phyloP scores from a whole-genome alignment of 2,888 invertebrate species.

The Gymnocheta viridis region DNA sequence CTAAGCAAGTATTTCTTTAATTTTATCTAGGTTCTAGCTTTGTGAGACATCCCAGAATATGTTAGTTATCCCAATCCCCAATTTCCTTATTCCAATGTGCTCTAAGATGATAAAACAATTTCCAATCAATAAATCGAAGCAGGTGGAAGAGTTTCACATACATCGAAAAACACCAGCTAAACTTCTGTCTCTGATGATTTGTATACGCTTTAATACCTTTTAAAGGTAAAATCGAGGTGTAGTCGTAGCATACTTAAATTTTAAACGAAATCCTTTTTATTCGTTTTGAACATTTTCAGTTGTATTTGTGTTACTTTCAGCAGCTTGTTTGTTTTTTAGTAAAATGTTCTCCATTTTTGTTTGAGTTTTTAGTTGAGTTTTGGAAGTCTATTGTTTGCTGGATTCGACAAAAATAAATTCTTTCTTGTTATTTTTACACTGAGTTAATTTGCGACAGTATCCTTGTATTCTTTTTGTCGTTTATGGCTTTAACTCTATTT shows the following conservation, averaged over 20 bases:
- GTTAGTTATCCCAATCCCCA: too few species aligned
- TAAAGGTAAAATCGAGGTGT: neutral
- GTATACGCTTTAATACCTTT: constrained; percentile 24
- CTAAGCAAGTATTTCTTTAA: too few species aligned
- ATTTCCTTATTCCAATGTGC: too few species aligned
- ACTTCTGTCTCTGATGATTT: constrained; percentile 20
- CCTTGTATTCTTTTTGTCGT: constrained; percentile 8
- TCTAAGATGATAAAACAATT: too few species aligned
- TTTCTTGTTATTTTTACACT: constrained; percentile 20
- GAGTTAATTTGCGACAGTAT: constrained; percentile 55
- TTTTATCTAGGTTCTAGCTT: too few species aligned
- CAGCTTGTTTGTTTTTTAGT: constrained; percentile 17
- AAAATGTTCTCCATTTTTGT: constrained; percentile 12
- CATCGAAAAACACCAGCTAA: neutral
- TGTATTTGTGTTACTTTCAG: constrained; percentile 21
- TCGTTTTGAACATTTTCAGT: neutral
- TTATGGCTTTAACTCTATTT: constrained; percentile 36
- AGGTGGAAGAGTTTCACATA: neutral
- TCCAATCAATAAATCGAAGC: neutral
- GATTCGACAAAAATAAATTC: constrained; percentile 24
- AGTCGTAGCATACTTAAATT: neutral
- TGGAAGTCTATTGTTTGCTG: constrained; percentile 29
- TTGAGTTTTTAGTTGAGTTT: constrained; percentile 46
- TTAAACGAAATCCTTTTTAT: neutral
- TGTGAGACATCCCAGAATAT: too few species aligned